These are phyloP conservation scores for Gymnogyps californianus DNA, from an alignment of 2,113 vertebrate genomes.

Conservation along the genomic window DNA sequence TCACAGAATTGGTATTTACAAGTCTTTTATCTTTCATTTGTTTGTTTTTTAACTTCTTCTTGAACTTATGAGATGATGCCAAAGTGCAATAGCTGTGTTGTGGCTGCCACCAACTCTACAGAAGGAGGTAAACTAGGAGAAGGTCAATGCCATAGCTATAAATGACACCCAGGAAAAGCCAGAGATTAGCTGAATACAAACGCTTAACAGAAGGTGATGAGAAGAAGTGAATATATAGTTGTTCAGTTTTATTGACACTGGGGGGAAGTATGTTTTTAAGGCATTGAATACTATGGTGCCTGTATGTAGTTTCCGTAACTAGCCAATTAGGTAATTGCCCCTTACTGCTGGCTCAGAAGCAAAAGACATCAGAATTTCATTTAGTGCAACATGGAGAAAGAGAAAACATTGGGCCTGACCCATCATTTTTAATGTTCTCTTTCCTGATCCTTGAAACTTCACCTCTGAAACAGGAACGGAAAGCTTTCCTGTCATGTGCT, in stretches of 20 bases:
- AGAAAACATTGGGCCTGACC: not conserved
- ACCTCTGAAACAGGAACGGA: not conserved
- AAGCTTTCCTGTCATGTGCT: not conserved
- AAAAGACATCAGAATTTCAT: not conserved
- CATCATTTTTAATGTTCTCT: not conserved
- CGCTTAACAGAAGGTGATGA: not conserved
- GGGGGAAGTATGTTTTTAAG: not conserved
- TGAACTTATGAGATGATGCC: not conserved
- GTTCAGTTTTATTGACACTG: not conserved
- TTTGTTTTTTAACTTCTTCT: not conserved
- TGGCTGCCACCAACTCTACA: not conserved
- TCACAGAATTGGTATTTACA: not conserved
- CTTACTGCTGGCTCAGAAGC: not conserved
- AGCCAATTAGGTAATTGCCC: not conserved
- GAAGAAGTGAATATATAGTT: not conserved
- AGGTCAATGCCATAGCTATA: not conserved
- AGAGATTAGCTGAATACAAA: not conserved
- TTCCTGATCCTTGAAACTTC: not conserved
- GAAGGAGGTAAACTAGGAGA: not conserved
- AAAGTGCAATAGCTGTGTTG: not conserved
- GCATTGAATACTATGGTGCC: not conserved
- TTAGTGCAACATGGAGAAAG: not conserved
- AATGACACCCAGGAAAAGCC: not conserved
- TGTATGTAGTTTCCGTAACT: not conserved
- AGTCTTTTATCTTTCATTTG: not conserved